Percentiles rank a stretch among this genome's conserved stretches.
Conservation (phyloP, 2,797 vertebrate genomes). For the Paramormyrops hopkinsi region DNA sequence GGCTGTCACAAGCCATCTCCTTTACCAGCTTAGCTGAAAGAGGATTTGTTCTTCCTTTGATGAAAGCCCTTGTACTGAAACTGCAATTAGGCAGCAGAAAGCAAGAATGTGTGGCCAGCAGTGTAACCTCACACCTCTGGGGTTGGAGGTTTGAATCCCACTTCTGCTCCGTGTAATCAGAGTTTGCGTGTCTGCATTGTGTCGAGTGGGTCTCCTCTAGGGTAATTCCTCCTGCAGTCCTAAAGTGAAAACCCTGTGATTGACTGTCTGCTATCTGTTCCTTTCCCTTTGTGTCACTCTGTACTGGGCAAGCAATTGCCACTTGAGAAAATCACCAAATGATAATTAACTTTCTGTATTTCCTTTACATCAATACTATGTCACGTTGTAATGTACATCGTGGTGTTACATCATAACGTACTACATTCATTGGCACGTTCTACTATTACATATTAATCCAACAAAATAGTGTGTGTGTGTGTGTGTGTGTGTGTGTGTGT, state of each 20-base stretch:
- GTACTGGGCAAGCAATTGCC: not conserved
- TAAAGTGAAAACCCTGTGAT: not conserved
- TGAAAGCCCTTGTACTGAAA: not conserved
- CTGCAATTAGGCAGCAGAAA: not conserved
- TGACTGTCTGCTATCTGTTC: not conserved
- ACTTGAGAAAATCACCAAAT: not conserved
- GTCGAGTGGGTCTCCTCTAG: not conserved
- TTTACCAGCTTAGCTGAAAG: conserved; percentile 6
- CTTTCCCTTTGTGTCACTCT: not conserved
- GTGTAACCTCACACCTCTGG: conserved; percentile 3
- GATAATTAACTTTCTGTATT: not conserved
- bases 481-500: not conserved
- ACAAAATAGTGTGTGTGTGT: not conserved
- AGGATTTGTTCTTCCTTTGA: not conserved
- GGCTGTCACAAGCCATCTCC: conserved; percentile 11
- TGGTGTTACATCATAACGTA: not conserved
- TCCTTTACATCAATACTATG: not conserved
- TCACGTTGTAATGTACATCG: not conserved
- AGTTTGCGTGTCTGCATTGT: not conserved
- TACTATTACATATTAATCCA: not conserved
- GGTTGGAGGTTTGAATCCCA: not conserved
- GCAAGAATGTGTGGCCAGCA: not conserved
- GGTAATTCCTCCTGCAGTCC: not conserved
- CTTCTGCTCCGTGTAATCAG: not conserved
- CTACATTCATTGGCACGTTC: not conserved